phyloP scores from a whole-genome alignment of 2,888 invertebrate genomes.

The Zygothrica quintamaculata region DNA sequence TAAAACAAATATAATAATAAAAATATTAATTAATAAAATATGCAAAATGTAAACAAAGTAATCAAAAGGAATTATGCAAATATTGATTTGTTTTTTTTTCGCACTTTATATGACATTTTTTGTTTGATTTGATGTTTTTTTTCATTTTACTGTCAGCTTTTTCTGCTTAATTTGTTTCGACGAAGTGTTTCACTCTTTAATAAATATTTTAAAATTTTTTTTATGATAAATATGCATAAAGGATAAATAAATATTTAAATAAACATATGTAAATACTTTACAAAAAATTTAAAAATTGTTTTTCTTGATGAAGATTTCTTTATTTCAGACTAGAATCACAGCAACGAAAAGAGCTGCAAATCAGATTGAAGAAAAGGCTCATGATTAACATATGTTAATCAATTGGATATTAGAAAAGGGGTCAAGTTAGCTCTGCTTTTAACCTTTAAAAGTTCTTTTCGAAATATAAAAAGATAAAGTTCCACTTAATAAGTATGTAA shows the following conservation, averaged over 20 bases:
- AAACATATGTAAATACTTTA: slow-evolving; percentile 47
- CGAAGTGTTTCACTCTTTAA: slow-evolving; percentile 66
- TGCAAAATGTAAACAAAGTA: slow-evolving; percentile 21
- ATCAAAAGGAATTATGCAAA: background rate
- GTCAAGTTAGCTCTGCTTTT: too few species aligned
- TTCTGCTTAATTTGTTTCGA: slow-evolving; percentile 12
- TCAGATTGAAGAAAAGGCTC: too few species aligned
- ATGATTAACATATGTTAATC: too few species aligned
- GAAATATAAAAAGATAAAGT: too few species aligned
- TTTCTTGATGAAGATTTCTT: too few species aligned
- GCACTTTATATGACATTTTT: slow-evolving; percentile 22
- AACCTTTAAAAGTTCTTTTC: too few species aligned
- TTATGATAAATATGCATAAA: slow-evolving; percentile 29
- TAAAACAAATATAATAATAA: slow-evolving; percentile 24
- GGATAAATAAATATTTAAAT: slow-evolving; percentile 37
- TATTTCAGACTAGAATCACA: too few species aligned
- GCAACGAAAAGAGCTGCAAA: too few species aligned
- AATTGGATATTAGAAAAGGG: too few species aligned
- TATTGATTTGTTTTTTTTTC: slow-evolving; percentile 13
- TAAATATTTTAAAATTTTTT: slow-evolving; percentile 68
- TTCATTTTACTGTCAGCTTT: background rate
- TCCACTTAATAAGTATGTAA: too few species aligned
- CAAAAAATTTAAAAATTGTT: too few species aligned
- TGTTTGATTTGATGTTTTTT: slow-evolving; percentile 26
- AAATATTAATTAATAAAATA: slow-evolving; percentile 29